A percentile compares a stretch with the other conserved stretches of the same genome.
These are phyloP conservation scores for Alitta virens DNA, from an alignment of 2,888 invertebrate genomes.

Conservation along the genomic window DNA sequence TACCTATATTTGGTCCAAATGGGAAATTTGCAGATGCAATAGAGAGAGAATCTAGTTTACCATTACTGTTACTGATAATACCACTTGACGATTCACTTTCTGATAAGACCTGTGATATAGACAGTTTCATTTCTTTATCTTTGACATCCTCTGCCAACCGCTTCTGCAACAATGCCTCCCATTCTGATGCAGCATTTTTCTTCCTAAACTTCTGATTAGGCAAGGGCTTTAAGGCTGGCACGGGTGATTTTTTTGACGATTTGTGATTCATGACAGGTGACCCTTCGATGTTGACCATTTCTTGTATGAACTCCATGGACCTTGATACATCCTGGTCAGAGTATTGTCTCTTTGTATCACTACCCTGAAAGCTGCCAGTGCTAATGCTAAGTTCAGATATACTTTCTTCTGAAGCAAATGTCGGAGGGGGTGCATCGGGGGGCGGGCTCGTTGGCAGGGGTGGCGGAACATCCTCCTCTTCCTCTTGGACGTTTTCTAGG, in stretches of 20 bases:
- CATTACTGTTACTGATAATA: too few relatives aligned
- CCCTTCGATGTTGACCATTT: neutral
- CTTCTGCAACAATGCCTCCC: constrained; percentile 44
- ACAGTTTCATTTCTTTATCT: constrained; percentile 38
- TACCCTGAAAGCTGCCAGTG: neutral
- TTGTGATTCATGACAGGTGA: neutral
- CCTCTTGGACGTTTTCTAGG: neutral
- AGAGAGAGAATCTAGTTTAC: too few relatives aligned
- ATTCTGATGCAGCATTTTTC: constrained; percentile 32
- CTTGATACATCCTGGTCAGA: neutral
- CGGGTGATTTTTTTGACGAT: neutral
- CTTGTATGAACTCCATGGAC: neutral
- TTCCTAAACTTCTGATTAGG: constrained; percentile 25
- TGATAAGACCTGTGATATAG: neutral
- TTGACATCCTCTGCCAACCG: constrained; percentile 47
- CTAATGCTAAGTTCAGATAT: neutral
- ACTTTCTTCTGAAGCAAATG: too few relatives aligned
- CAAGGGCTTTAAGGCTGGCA: constrained; percentile 14
- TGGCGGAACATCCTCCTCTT: neutral
- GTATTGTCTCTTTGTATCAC: neutral
- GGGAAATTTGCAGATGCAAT: too few relatives aligned
- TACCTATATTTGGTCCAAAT: too few relatives aligned
- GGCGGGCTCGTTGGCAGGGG: neutral
- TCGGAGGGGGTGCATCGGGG: neutral
- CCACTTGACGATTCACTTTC: too few relatives aligned